Evolutionary conservation across 1,140 invertebrate genomes (phyloP).

Genomic region (Drosophila novamexicana): DNA sequence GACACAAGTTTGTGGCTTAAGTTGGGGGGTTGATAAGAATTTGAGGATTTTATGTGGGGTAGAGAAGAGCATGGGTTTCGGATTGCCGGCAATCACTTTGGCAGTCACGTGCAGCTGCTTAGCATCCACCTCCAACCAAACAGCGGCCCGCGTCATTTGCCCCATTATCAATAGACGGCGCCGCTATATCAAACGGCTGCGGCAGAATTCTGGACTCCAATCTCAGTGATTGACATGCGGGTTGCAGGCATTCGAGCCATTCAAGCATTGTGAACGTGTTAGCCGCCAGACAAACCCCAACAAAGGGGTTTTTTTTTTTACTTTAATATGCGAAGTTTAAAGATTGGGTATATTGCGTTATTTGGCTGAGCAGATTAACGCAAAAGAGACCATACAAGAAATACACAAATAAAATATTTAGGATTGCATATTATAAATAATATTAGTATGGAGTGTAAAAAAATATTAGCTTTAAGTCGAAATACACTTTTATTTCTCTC

Average conservation of each 20-base stretch:
- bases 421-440: too few relatives aligned
- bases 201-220: slow-evolving; percentile 47
- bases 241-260: slow-evolving; percentile 50
- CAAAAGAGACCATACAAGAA: too few relatives aligned
- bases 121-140: slow-evolving; percentile 59
- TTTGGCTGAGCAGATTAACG: neutral
- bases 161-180: slow-evolving; percentile 60
- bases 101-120: slow-evolving; percentile 80
- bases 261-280: slow-evolving; percentile 39
- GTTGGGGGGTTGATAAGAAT: slow-evolving; percentile 21
- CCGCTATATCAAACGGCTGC: slow-evolving; percentile 42
- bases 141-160: slow-evolving; percentile 56
- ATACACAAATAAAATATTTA: too few relatives aligned
- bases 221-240: slow-evolving; percentile 79
- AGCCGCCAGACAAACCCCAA: slow-evolving; percentile 55
- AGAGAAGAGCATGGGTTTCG: slow-evolving; percentile 1
- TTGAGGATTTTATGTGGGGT: slow-evolving; percentile 25
- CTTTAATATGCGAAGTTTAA: slow-evolving; percentile 38
- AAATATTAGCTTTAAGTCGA: too few relatives aligned
- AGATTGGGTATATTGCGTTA: neutral
- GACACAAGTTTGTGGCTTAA: slow-evolving; percentile 38
- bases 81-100: slow-evolving; percentile 47
- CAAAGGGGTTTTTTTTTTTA: slow-evolving; percentile 18
- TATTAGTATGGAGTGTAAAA: too few relatives aligned
- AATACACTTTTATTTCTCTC: too few relatives aligned